Evolutionary conservation across 2,113 vertebrate species (phyloP).

Genomic region (Rhinoptilus africanus): DNA sequence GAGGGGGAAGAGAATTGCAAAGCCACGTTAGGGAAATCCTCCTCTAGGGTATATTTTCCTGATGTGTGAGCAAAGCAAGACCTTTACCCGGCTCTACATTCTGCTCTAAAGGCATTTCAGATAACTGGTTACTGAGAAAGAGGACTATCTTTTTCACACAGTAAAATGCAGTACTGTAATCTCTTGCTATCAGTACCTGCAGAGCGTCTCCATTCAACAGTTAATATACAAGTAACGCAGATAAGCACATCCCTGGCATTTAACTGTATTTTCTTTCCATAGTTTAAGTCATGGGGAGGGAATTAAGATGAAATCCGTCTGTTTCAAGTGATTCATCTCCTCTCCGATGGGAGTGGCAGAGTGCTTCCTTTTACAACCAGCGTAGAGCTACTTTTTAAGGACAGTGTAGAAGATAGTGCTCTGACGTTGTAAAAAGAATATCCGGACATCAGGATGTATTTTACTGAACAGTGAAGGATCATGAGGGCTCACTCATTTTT

Average conservation of each 20-base stretch:
- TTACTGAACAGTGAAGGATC: background rate
- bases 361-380: constrained; percentile 5
- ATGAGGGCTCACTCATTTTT: background rate
- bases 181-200: background rate
- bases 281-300: background rate
- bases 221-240: background rate
- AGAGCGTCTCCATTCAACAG: background rate
- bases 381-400: background rate
- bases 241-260: constrained; percentile 28
- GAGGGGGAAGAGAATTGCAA: background rate
- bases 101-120: background rate
- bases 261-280: background rate
- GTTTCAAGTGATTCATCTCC: constrained; percentile 53
- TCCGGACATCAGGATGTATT: background rate
- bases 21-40: background rate
- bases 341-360: constrained; percentile 34
- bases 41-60: background rate
- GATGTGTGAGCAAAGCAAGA: background rate
- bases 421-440: background rate
- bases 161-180: background rate
- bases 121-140: background rate
- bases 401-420: background rate
- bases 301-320: constrained; percentile 25
- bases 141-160: background rate
- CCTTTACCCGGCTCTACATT: background rate